Evolutionary conservation across 2,113 vertebrate species (phyloP), one percentile per base, ranked within the genome.

Genomic region (Oreochromis niloticus): DNA sequence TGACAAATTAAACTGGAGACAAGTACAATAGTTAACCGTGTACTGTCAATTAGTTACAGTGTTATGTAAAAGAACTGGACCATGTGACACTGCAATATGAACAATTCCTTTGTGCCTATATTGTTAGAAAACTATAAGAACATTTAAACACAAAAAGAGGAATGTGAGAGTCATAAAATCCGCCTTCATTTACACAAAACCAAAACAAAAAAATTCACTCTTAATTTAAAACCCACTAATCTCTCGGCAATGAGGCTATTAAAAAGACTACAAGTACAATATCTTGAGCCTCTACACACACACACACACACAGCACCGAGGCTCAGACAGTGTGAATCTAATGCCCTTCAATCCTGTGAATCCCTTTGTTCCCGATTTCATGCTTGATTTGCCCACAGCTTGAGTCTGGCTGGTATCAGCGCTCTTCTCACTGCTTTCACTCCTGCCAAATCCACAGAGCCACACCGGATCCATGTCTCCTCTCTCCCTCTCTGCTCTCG

Each of bases 321-420:
- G 91, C 93, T 93, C 91, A 95, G 91, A 95, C 91, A 85, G 93
- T 94, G 95, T 92, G 92, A 94, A 91, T 95, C 94, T 94, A 95
- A 96, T 95, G 95, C 94, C 89, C 88, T 90, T 89, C 94, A 95
- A 95, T 95, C 95, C 93, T 52, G 91, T 94, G 94, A 95, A 95
- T 96, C 94, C 95, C 95, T 95, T 96, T 96, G 95, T 96, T 96
- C 93, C 94, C 87, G 94, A 95, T 96, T 95, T 95, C 94, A 95
- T 83, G 93, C 93, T 93, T 95, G 95, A 95, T 95, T 95, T 95
- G 93, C 86, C 92, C 95, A 95, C 95, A 95, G 95, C 95, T 94
- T 95, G 93, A 95, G 92, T 91, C 92, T 93, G 92, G 92, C 93
- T 95, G 90, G 82, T 91, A 91, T 89, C 91, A 83, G 84, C 75